Percentiles rank a stretch among this genome's conserved stretches.
These are phyloP conservation scores for Wiebesia pumilae DNA, from an alignment of 1,140 invertebrate species.

Conservation along the genomic window DNA sequence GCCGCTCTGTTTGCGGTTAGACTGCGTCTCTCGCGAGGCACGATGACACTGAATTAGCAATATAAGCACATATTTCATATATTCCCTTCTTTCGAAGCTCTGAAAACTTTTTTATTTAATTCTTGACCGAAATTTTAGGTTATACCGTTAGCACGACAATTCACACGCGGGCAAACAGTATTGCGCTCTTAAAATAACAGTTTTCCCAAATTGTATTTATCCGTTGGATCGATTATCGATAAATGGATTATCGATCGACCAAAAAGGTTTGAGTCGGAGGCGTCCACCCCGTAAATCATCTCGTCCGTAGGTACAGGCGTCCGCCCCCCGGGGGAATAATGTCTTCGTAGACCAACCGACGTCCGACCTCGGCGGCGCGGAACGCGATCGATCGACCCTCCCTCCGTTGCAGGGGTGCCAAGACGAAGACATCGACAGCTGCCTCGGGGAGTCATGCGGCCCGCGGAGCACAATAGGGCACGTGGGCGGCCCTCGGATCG, in stretches of 20 bases:
- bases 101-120: no score
- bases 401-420: background rate
- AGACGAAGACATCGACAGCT: conserved; percentile 4
- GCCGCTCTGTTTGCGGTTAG: no score
- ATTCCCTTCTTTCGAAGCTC: no score
- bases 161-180: no score
- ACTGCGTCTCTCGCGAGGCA: no score
- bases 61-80: no score
- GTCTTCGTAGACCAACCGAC: background rate
- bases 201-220: no score
- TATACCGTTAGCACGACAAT: no score
- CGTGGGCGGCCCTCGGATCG: background rate
- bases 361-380: background rate
- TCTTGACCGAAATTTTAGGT: no score
- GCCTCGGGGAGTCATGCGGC: background rate
- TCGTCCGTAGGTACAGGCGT: background rate
- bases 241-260: background rate
- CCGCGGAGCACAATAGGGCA: background rate
- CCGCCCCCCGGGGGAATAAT: no score
- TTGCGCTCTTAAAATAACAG: no score
- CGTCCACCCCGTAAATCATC: background rate
- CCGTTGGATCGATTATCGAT: background rate
- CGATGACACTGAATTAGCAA: no score
- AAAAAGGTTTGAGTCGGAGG: background rate
- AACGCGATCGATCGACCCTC: background rate